Evolutionary conservation across 2,888 invertebrate genomes (phyloP).

Genomic region (Heliconius ethilla): DNA sequence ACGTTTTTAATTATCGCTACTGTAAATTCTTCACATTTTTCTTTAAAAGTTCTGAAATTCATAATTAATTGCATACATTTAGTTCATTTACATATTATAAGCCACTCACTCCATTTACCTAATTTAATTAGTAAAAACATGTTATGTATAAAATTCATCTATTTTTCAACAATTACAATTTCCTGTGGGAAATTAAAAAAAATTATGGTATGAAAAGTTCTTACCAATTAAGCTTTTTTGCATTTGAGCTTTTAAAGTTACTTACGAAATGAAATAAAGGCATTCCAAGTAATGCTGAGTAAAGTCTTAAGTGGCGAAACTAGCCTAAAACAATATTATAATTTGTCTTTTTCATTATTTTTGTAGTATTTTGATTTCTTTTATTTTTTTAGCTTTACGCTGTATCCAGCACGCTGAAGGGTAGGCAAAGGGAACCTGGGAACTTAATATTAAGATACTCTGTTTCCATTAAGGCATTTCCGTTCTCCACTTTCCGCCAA

Average conservation of each 20-base stretch:
- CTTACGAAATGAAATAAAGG: constrained; percentile 10
- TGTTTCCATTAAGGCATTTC: too few relatives aligned
- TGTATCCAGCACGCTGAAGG: too few relatives aligned
- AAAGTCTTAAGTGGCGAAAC: neutral
- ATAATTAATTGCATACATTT: constrained; percentile 2
- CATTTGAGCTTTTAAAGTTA: constrained; percentile 5
- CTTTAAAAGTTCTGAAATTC: too few relatives aligned
- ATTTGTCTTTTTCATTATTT: neutral
- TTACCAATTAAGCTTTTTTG: constrained; percentile 7
- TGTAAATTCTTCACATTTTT: too few relatives aligned
- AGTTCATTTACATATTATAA: constrained; percentile 16
- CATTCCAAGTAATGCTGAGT: neutral
- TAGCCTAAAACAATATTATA: neutral
- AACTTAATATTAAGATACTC: too few relatives aligned
- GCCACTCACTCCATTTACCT: constrained; percentile 23
- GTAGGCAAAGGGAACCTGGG: too few relatives aligned
- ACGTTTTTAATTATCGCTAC: too few relatives aligned
- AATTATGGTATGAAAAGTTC: neutral
- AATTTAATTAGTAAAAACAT: constrained; percentile 24
- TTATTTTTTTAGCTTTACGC: too few relatives aligned
- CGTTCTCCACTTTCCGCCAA: too few relatives aligned
- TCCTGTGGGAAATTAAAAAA: constrained; percentile 19
- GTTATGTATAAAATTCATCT: constrained; percentile 1
- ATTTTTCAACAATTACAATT: constrained; percentile 12
- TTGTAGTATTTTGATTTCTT: too few relatives aligned